Evolutionary conservation across 1,140 invertebrate species (phyloP), one percentile per base, ranked within the genome.

Genomic region (Macrotrachela quadricornifera): DNA sequence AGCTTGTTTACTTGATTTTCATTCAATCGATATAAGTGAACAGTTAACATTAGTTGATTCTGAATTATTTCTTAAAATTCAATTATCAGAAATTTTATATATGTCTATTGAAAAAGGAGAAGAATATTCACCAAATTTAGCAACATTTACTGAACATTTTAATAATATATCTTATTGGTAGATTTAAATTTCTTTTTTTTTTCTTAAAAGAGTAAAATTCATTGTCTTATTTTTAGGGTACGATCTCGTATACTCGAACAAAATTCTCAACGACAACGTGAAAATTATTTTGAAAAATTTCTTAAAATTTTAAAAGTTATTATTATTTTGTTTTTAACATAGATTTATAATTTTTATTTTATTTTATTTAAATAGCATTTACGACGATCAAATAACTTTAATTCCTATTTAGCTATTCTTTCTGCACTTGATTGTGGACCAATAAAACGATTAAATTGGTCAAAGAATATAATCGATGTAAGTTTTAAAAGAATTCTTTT

Each of bases 91-190:
- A 36, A 46, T 12, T 54, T 49, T 44, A 49, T 30, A 56, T 40
- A 30, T 47, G 21, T 30, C 21, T 4, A 30, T 30, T 30, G 21
- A 30, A 30, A 30, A 30, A 30, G 21, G 21, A 30, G 21, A 30
- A 30, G 21, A 30, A 30, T 30, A 30, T 30, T 30, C 21, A 4
- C 88, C 90, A 6, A 95, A 97, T 72, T 74, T 99, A 39, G 92
- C 85, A n/a, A 76, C 81, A 57, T 97, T 99, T 65, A 97, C 92
- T 0, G 87, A 96, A 68, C 91, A 97, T 73, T 97, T 99, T 66
- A 99, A 99, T 68, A 95, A 96, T 71, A 92, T 99, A 83, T 95
- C 88, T 18, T 97, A 87, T 62, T 97, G 91, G 92, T 70, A 58
- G 50, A 60, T 4, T 6, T 17, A 10, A 21, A 48, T 44, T 18